phyloP scores from a whole-genome alignment of 2,888 invertebrate species.

The Rhagophthalmus giganteus region DNA sequence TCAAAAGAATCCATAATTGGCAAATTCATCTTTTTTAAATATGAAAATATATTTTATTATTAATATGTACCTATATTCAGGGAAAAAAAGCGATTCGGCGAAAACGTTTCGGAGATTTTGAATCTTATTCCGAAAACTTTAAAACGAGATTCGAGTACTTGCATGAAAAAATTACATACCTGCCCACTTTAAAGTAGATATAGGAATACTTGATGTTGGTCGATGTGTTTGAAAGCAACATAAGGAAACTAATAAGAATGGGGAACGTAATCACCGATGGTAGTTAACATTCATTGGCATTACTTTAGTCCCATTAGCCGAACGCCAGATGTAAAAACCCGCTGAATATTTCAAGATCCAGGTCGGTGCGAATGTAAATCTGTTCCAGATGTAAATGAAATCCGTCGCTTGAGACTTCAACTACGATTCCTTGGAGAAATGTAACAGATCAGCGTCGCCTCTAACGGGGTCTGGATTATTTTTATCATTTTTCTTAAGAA shows the following conservation, averaged over 20 bases:
- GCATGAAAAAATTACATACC: too few species aligned
- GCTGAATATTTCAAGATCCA: constrained; percentile 51
- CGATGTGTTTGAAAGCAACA: constrained; percentile 17
- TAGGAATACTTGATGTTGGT: background rate
- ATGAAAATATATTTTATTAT: too few species aligned
- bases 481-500: constrained; percentile 40
- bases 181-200: background rate
- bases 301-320: constrained; percentile 49
- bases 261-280: constrained; percentile 41
- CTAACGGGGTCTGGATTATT: constrained; percentile 41
- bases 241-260: constrained; percentile 29
- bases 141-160: too few species aligned
- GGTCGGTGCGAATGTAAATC: constrained; percentile 52
- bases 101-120: too few species aligned
- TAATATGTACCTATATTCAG: too few species aligned
- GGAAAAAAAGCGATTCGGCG: too few species aligned
- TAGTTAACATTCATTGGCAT: constrained; percentile 51
- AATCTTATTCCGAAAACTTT: too few species aligned
- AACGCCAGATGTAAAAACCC: constrained; percentile 50
- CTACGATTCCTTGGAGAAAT: constrained; percentile 49
- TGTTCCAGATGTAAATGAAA: constrained; percentile 54
- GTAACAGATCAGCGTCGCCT: constrained; percentile 51
- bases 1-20: too few species aligned
- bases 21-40: too few species aligned
- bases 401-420: constrained; percentile 50